Conservation (phyloP, 2,888 invertebrate species). For the Agrilus mali region DNA sequence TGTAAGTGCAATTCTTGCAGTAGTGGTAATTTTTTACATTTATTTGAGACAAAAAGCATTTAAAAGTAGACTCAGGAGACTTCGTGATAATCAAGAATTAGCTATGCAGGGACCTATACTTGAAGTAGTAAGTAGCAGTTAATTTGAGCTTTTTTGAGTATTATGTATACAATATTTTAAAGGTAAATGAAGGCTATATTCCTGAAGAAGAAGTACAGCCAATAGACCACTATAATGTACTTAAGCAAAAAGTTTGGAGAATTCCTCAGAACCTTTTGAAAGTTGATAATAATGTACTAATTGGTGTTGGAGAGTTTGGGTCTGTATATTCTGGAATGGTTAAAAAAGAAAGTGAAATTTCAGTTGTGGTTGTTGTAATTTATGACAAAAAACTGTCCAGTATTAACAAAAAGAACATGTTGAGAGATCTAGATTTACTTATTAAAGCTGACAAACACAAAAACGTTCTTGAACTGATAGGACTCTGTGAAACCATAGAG, state of each 20-base stretch:
- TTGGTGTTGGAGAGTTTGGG: constrained; percentile 68
- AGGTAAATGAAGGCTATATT: constrained; percentile 66
- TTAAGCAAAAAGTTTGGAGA: constrained; percentile 64
- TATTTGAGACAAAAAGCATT: constrained; percentile 41
- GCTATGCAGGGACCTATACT: constrained; percentile 68
- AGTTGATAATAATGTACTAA: constrained; percentile 46
- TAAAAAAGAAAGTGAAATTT: constrained; percentile 44
- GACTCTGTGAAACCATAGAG: constrained; percentile 67
- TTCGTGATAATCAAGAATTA: constrained; percentile 51
- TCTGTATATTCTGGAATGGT: constrained; percentile 61
- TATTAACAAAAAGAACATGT: constrained; percentile 36
- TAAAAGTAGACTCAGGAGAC: constrained; percentile 33
- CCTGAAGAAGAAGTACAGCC: constrained; percentile 55
- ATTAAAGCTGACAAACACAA: constrained; percentile 57
- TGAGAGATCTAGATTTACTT: constrained; percentile 61
- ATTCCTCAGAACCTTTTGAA: constrained; percentile 60
- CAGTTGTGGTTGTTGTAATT: constrained; percentile 52
- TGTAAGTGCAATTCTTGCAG: constrained; percentile 50
- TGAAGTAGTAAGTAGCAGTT: constrained; percentile 41
- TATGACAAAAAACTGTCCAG: constrained; percentile 38
- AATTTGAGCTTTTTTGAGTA: neutral
- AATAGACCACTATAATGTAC: constrained; percentile 57
- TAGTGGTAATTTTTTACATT: constrained; percentile 49
- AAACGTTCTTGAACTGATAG: constrained; percentile 60
- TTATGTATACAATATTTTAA: constrained; percentile 13